A percentile compares a stretch with the other conserved stretches of the same genome.
Conservation (phyloP, 2,888 invertebrate genomes). For the Lasioglossum zephyrum region DNA sequence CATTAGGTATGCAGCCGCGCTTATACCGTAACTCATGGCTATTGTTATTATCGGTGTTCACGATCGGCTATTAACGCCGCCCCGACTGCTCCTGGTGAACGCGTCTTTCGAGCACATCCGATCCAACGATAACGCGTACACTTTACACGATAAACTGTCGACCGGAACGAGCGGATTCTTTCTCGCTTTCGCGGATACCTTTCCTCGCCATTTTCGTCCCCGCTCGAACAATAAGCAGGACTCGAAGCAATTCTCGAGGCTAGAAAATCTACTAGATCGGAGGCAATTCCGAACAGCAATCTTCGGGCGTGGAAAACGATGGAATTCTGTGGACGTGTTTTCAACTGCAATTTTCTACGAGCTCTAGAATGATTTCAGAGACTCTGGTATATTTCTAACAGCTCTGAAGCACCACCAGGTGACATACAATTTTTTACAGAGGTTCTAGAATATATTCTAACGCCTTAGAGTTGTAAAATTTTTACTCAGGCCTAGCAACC, state of each 20-base stretch:
- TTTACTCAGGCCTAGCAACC: too few relatives aligned
- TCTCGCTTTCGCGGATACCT: not conserved
- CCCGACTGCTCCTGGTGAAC: slow-evolving; percentile 49
- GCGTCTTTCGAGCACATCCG: slow-evolving; percentile 37
- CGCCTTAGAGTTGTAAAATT: not conserved
- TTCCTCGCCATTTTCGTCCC: not conserved
- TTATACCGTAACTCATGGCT: slow-evolving; percentile 63
- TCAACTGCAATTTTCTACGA: not conserved
- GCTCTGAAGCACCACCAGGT: not conserved
- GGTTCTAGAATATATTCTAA: not conserved
- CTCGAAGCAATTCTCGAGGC: not conserved
- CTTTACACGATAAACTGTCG: slow-evolving; percentile 14
- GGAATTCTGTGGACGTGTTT: not conserved
- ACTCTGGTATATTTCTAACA: not conserved
- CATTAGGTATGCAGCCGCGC: slow-evolving; percentile 62
- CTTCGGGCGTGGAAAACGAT: not conserved
- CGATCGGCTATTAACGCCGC: slow-evolving; percentile 65
- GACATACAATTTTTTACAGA: not conserved
- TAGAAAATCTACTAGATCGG: not conserved
- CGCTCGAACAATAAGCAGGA: not conserved
- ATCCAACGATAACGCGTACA: slow-evolving; percentile 34
- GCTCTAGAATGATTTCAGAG: not conserved
- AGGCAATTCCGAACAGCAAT: too few relatives aligned
- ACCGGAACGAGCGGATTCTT: not conserved
- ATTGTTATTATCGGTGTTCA: slow-evolving; percentile 66